phyloP scores from a whole-genome alignment of 1,140 invertebrate genomes.

The Aphelinus atriplicis region DNA sequence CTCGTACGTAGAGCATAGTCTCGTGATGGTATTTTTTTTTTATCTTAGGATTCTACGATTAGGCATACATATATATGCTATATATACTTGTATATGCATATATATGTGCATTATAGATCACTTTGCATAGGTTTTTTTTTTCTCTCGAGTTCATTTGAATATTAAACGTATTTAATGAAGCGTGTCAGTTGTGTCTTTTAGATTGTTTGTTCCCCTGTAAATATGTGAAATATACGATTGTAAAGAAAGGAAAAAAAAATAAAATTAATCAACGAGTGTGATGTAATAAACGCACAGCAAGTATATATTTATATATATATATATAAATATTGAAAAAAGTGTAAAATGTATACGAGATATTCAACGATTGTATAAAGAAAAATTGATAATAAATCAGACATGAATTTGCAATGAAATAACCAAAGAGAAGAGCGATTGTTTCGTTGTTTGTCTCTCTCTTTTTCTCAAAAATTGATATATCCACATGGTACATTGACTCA shows the following conservation, averaged over 20 bases:
- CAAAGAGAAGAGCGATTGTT: too few species aligned
- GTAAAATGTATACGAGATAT: constrained; percentile 14
- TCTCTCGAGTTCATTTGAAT: too few species aligned
- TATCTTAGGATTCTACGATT: constrained; percentile 18
- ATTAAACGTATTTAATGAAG: neutral
- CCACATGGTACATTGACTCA: neutral
- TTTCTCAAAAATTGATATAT: too few species aligned
- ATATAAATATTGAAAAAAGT: neutral
- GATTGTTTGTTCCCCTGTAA: constrained; percentile 13
- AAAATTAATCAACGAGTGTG: too few species aligned
- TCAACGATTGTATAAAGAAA: neutral
- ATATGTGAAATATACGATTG: constrained; percentile 5
- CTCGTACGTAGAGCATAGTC: constrained; percentile 13
- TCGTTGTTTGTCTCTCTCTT: too few species aligned
- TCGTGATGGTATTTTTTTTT: constrained; percentile 12
- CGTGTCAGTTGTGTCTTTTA: constrained; percentile 15
- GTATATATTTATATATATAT: too few species aligned
- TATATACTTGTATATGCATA: too few species aligned
- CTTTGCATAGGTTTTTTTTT: too few species aligned
- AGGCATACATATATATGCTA: neutral
- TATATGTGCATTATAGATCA: too few species aligned
- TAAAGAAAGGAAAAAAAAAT: too few species aligned
- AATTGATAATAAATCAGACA: neutral
- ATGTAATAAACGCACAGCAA: too few species aligned
- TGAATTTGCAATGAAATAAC: neutral